phyloP scores from a whole-genome alignment of 2,888 invertebrate genomes.

The Agrilus biguttatus region DNA sequence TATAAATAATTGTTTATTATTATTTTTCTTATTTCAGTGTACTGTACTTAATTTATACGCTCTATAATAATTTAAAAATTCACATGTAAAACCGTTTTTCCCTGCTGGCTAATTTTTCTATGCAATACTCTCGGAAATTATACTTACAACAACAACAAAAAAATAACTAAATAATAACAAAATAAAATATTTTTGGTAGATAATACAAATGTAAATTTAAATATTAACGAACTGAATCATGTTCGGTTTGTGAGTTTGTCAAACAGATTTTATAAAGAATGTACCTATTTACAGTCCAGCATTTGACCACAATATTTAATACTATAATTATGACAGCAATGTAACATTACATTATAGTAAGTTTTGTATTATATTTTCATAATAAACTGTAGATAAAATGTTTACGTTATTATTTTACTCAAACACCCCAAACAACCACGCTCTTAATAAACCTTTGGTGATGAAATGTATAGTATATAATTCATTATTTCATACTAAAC shows the following conservation, averaged over 20 bases:
- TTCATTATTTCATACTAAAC: too few relatives aligned
- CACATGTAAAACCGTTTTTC: too few relatives aligned
- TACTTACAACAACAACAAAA: too few relatives aligned
- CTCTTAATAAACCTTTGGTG: too few relatives aligned
- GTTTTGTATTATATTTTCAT: constrained; percentile 38
- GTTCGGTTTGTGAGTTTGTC: constrained; percentile 10
- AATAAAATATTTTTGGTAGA: not conserved
- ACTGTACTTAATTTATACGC: too few relatives aligned
- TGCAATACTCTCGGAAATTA: too few relatives aligned
- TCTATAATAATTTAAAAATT: too few relatives aligned
- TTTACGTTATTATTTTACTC: not conserved
- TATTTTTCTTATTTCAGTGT: too few relatives aligned
- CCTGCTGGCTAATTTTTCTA: too few relatives aligned
- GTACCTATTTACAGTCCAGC: constrained; percentile 31
- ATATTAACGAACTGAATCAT: constrained; percentile 11
- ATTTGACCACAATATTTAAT: constrained; percentile 31
- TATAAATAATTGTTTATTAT: too few relatives aligned
- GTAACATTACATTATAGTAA: constrained; percentile 33
- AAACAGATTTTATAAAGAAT: constrained; percentile 16
- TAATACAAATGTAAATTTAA: constrained; percentile 12
- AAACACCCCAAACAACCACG: not conserved
- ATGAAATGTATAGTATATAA: too few relatives aligned
- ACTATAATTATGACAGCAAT: constrained; percentile 22
- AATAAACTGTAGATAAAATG: constrained; percentile 36
- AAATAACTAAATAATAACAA: too few relatives aligned